Conservation (phyloP, 1,140 invertebrate genomes). For the Teleopsis dalmanni region DNA sequence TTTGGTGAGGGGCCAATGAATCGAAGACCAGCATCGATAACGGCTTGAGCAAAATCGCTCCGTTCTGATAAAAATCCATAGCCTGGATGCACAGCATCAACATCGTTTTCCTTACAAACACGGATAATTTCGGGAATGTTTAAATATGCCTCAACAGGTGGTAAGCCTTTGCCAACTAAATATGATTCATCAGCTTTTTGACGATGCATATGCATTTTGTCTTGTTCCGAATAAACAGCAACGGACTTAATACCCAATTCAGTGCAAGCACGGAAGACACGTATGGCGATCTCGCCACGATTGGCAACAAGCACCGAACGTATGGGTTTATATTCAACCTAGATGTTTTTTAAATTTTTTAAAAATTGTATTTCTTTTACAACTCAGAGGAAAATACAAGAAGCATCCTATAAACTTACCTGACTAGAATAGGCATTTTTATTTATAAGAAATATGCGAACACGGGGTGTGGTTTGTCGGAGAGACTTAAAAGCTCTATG, state of each 20-base stretch:
- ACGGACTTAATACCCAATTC: constrained; percentile 96
- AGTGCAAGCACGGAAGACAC: constrained; percentile 95
- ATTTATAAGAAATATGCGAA: constrained; percentile 29
- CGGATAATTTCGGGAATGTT: constrained; percentile 95
- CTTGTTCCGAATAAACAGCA: constrained; percentile 97
- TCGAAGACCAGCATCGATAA: constrained; percentile 81
- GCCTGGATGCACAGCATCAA: constrained; percentile 97
- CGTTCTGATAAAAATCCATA: constrained; percentile 97
- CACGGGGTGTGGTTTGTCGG: constrained; percentile 27
- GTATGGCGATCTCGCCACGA: constrained; percentile 95
- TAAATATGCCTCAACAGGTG: constrained; percentile 94
- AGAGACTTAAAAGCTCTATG: constrained; percentile 34
- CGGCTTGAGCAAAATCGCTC: constrained; percentile 92
- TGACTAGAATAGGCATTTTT: constrained; percentile 42
- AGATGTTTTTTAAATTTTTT: too few species aligned
- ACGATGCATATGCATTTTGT: constrained; percentile 95
- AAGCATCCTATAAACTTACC: too few species aligned
- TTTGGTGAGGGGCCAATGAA: constrained; percentile 93
- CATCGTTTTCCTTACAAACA: constrained; percentile 89
- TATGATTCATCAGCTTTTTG: constrained; percentile 99
- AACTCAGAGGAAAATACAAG: too few species aligned
- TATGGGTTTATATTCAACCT: constrained; percentile 77
- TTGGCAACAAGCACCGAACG: constrained; percentile 90
- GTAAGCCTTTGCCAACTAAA: constrained; percentile 88
- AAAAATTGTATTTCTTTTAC: too few species aligned